Percentiles rank a stretch among this genome's conserved stretches.
These are phyloP conservation scores for Sciaenops ocellatus DNA, from an alignment of 2,797 vertebrate species.

Conservation along the genomic window DNA sequence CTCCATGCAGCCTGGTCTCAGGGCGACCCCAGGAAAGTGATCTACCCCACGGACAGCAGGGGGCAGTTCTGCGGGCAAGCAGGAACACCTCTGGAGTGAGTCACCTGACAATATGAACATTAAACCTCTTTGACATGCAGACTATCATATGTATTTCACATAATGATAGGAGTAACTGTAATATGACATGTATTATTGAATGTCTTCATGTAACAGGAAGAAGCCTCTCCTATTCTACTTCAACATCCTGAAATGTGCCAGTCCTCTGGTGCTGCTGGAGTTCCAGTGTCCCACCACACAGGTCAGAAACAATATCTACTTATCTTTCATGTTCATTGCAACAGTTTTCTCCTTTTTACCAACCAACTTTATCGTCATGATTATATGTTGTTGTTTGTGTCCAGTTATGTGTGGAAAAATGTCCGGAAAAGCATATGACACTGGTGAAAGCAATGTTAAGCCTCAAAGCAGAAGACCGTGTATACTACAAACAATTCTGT, in stretches of 20 bases:
- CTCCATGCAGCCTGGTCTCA: conserved; percentile 92
- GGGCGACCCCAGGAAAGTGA: conserved; percentile 95
- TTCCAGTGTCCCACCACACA: conserved; percentile 97
- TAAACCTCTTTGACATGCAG: background rate
- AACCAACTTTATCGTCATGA: background rate
- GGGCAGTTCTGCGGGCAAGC: conserved; percentile 95
- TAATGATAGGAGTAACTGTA: conserved; percentile 9
- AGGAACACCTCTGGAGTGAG: conserved; percentile 91
- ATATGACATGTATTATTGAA: conserved; percentile 5
- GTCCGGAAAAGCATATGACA: conserved; percentile 88
- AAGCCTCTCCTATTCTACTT: conserved; percentile 95
- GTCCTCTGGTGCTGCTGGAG: conserved; percentile 92
- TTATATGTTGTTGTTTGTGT: conserved; percentile 44
- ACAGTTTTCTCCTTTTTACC: background rate
- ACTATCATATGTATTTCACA: background rate
- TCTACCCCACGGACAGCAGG: conserved; percentile 94
- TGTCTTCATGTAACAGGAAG: conserved; percentile 81
- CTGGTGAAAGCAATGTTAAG: conserved; percentile 72
- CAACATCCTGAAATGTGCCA: conserved; percentile 97
- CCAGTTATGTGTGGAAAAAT: conserved; percentile 91
- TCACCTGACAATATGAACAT: conserved; percentile 24
- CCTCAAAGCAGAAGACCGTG: conserved; percentile 26
- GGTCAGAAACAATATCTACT: conserved; percentile 76
- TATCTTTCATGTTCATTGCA: background rate
- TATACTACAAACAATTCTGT: conserved; percentile 89